phyloP scores from a whole-genome alignment of 2,888 invertebrate genomes.

The Noctua pronuba region DNA sequence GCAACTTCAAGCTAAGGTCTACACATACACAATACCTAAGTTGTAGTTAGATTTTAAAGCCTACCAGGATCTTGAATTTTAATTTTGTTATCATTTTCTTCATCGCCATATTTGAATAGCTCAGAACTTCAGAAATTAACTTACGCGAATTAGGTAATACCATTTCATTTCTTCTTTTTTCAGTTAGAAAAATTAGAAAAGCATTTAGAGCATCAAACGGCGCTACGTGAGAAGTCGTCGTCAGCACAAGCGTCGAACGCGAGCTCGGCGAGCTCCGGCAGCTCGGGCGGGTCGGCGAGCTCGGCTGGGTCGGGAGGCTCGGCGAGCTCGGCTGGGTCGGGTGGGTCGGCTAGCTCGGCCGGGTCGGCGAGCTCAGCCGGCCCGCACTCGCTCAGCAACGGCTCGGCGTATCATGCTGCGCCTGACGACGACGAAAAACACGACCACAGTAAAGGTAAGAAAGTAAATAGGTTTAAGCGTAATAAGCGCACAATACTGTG shows the following conservation, averaged over 20 bases:
- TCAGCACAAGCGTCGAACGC: conserved; percentile 55
- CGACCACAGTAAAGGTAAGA: conserved; percentile 72
- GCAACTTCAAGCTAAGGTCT: conserved; percentile 77
- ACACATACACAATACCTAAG: not conserved
- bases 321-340: conserved; percentile 29
- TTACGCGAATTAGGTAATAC: too few relatives aligned
- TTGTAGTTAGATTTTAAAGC: not conserved
- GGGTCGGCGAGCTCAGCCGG: conserved; percentile 41
- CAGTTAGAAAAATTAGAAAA: conserved; percentile 86
- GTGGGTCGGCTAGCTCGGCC: conserved; percentile 33
- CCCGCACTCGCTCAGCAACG: conserved; percentile 68
- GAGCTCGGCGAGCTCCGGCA: conserved; percentile 44
- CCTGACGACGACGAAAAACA: conserved; percentile 70
- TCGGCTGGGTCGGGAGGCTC: conserved; percentile 25
- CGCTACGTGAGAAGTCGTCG: conserved; percentile 68
- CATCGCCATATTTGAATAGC: not conserved
- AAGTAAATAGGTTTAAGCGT: too few relatives aligned
- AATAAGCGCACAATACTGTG: too few relatives aligned
- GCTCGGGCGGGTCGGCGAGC: conserved; percentile 33
- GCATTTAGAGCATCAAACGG: conserved; percentile 74
- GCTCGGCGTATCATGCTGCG: conserved; percentile 57
- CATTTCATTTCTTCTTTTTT: conserved; percentile 3
- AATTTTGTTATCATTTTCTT: not conserved
- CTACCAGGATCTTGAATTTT: not conserved
- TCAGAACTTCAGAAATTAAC: not conserved